Base-by-base conservation (phyloP, 2,888 invertebrate genomes). In the Sesia bembeciformis region DNA sequence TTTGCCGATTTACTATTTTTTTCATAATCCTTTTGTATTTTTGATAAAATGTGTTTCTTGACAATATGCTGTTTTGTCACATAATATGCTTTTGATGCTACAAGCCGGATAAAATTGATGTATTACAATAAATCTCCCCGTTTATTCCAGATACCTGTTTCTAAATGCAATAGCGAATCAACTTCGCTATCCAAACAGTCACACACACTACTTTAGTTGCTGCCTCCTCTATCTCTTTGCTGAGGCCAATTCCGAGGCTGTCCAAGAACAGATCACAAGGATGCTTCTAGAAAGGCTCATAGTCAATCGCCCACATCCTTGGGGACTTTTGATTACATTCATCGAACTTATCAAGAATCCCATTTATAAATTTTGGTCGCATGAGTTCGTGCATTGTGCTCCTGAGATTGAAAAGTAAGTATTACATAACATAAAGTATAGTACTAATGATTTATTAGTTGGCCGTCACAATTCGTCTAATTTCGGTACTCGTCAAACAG, bases 171-270 rank as follows among this genome's bases (percentile, higher is more conserved):
- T 99, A 64, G 98, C 98, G 52, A 99, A 99, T 87, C 99, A 99
- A 78, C 90, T 99, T 70, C 93, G 99, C 39, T 99, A 99, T 86
- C 99, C 99, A 5, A 99, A 99, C 88, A 98, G 98, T 74, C 99
- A 99, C 88, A 99, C 99, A 38, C 99, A 99, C 90, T 99, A 99
- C 90, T 99, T 99, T 91, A 98, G 98, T 73, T 98, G 99, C 81
- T 97, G 98, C 42, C 92, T 99, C 53, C 91, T 99, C 60, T 98
- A 99, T 82, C 90, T 99, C 66, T 99, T 99, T 86, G 96, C 97
- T 51, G 98, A 99, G 81, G 98, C 98, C 5, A 98, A 98, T 75
- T 95, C 97, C 0, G 98, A 98, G 83, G 97, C 97, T 4, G 97
- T 99, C 58, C 99, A 99, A 68, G 99, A 99, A 82, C 99, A 99